These are phyloP conservation scores for Porphyrio hochstetteri DNA, from an alignment of 2,113 vertebrate genomes.

Conservation along the genomic window DNA sequence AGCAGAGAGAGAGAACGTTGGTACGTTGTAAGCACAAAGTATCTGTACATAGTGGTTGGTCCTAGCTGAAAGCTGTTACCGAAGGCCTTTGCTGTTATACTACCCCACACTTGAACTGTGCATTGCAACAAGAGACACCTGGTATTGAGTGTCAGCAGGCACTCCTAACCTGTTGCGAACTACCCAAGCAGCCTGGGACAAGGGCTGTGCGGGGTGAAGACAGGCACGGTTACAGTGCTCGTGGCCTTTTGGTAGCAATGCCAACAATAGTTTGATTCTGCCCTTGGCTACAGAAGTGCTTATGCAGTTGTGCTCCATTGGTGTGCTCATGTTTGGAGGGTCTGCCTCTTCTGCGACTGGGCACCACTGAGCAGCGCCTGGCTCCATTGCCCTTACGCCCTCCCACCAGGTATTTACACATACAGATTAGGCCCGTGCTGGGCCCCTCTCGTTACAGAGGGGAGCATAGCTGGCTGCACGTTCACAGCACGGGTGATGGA, in stretches of 20 bases:
- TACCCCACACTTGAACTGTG: not conserved
- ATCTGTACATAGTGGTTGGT: not conserved
- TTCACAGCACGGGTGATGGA: not conserved
- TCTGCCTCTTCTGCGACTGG: not conserved
- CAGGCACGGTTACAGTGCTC: accelerated
- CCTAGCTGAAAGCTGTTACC: not conserved
- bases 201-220: not conserved
- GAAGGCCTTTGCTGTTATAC: not conserved
- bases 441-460: not conserved
- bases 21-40: not conserved
- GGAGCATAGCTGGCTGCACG: not conserved
- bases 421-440: not conserved
- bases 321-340: not conserved
- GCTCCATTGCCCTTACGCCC: accelerated
- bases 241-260: not conserved
- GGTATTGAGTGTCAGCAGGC: not conserved
- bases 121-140: not conserved
- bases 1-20: not conserved
- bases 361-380: not conserved
- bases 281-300: not conserved
- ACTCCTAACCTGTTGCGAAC: accelerated
- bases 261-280: not conserved
- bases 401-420: not conserved
- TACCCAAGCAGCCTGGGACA: not conserved
- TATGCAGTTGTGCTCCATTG: not conserved